Conservation (phyloP, 2,888 invertebrate species). For the Fragum fragum region DNA sequence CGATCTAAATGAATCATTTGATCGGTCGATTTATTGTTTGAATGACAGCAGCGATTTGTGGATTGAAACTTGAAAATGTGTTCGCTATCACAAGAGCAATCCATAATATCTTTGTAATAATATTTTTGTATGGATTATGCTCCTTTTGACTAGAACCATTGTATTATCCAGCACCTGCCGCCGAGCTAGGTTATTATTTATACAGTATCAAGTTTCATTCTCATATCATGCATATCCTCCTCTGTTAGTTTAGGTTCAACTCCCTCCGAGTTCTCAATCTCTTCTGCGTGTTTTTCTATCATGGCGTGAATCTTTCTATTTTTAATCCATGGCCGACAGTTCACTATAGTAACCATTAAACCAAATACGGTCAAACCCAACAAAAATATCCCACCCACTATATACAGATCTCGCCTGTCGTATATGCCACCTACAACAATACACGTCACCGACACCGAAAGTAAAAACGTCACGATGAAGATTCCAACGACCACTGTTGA, state of each 20-base stretch:
- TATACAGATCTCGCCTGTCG: slow-evolving; percentile 12
- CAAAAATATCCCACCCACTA: slow-evolving; percentile 33
- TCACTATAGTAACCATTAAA: slow-evolving; percentile 15
- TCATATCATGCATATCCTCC: neutral
- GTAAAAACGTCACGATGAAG: neutral
- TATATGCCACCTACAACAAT: neutral
- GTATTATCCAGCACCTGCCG: no score
- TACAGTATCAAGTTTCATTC: neutral
- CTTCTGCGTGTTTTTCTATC: slow-evolving; percentile 24
- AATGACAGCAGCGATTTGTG: no score
- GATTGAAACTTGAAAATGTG: no score
- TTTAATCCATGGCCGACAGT: slow-evolving; percentile 38
- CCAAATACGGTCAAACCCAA: slow-evolving; percentile 25
- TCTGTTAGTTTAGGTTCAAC: neutral
- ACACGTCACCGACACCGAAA: slow-evolving; percentile 4
- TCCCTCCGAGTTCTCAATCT: neutral
- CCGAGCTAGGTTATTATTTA: no score
- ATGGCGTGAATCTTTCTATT: slow-evolving; percentile 41
- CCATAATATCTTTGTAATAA: no score
- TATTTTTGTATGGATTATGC: no score
- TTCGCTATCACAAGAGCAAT: no score
- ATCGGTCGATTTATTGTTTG: no score
- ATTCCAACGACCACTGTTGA: slow-evolving; percentile 11
- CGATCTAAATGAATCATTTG: no score
- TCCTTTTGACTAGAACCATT: no score